Evolutionary conservation across 2,113 vertebrate genomes (phyloP).

Genomic region (Ifrita kowaldi): DNA sequence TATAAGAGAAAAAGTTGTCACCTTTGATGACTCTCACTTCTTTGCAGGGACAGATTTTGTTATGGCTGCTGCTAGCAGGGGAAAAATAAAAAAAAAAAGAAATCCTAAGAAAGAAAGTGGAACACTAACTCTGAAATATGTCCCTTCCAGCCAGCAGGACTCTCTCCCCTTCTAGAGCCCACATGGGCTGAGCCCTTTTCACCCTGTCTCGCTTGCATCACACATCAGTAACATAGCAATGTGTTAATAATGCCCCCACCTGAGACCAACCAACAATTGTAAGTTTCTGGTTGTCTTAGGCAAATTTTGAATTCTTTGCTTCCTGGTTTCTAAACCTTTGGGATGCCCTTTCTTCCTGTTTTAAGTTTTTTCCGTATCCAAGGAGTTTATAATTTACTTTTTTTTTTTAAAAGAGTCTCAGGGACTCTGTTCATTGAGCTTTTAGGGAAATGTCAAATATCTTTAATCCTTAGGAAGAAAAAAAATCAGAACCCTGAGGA

Average conservation of each 20-base stretch:
- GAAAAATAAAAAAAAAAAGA: not conserved
- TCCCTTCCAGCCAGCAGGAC: not conserved
- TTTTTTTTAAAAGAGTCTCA: not conserved
- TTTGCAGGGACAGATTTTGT: not conserved
- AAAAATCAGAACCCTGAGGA: not conserved
- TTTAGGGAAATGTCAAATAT: not conserved
- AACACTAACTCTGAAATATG: not conserved
- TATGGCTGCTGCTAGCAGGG: not conserved
- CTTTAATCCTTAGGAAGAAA: not conserved
- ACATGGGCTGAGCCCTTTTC: not conserved
- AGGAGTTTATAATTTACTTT: not conserved
- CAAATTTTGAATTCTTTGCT: not conserved
- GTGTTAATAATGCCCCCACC: not conserved
- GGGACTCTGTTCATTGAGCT: not conserved
- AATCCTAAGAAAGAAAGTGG: not conserved
- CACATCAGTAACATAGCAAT: not conserved
- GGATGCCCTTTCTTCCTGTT: not conserved
- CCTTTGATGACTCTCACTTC: not conserved
- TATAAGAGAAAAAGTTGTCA: not conserved
- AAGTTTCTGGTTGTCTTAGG: not conserved
- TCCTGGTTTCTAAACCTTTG: not conserved
- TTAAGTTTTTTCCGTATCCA: not conserved
- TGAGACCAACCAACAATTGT: not conserved
- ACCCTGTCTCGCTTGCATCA: not conserved
- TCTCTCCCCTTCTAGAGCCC: not conserved